Percentiles rank a stretch among this genome's conserved stretches.
Conservation (phyloP, 1,140 invertebrate genomes). For the Cotesia typhae region DNA sequence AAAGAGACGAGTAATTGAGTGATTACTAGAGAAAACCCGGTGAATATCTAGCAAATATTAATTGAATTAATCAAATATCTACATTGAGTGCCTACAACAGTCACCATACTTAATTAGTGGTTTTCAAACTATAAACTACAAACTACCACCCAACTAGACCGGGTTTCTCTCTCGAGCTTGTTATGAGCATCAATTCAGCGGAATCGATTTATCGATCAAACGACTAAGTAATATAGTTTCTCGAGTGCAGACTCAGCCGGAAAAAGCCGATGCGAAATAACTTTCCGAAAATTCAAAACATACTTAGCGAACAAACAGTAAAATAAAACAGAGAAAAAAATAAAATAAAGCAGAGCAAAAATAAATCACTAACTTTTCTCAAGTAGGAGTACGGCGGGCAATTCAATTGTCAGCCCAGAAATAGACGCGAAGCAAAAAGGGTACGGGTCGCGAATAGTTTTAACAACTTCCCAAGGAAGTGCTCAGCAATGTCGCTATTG, state of each 20-base stretch:
- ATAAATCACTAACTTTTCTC: constrained; percentile 53
- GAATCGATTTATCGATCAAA: too few relatives aligned
- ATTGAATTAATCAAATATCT: too few relatives aligned
- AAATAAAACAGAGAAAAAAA: constrained; percentile 36
- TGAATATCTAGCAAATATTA: too few relatives aligned
- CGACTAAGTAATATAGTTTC: too few relatives aligned
- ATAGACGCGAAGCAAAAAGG: constrained; percentile 22
- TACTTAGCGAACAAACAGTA: constrained; percentile 14
- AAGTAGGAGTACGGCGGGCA: constrained; percentile 45
- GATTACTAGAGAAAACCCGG: too few relatives aligned
- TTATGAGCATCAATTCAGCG: too few relatives aligned
- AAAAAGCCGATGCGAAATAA: constrained; percentile 16
- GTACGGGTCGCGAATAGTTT: constrained; percentile 7
- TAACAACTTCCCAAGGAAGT: constrained; percentile 3
- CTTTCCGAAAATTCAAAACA: constrained; percentile 32
- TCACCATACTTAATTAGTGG: too few relatives aligned
- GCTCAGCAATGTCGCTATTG: constrained; percentile 18
- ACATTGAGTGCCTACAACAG: too few relatives aligned
- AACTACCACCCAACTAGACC: too few relatives aligned
- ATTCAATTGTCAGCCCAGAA: constrained; percentile 53
- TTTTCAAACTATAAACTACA: too few relatives aligned
- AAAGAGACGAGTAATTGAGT: too few relatives aligned
- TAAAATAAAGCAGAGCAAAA: constrained; percentile 37
- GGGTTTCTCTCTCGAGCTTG: too few relatives aligned
- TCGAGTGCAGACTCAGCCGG: background rate